Conservation (phyloP, 2,797 vertebrate species). For the Sorex maritimensis region DNA sequence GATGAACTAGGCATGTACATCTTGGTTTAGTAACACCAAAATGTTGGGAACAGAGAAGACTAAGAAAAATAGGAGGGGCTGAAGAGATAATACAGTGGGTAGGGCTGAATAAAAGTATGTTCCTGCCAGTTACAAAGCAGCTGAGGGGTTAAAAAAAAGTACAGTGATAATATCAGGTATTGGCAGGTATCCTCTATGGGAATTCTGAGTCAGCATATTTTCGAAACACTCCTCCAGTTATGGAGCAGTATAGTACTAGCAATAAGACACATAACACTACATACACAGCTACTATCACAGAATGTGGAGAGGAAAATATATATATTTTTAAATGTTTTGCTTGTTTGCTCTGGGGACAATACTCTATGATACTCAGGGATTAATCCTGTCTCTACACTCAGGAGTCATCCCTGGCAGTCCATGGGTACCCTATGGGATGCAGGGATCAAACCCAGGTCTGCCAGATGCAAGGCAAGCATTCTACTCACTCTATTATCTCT, state of each 20-base stretch:
- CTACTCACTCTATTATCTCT: no score
- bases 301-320: not conserved
- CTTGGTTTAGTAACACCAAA: slow-evolving; percentile 1
- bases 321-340: no score
- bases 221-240: not conserved
- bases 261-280: not conserved
- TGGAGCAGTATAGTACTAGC: not conserved
- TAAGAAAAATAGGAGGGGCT: no score
- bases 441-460: no score
- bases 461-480: no score
- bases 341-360: no score
- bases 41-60: no score
- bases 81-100: no score
- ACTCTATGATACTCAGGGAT: no score
- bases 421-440: no score
- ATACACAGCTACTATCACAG: not conserved
- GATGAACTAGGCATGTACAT: not conserved
- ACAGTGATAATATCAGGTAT: slow-evolving; percentile 8
- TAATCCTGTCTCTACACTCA: no score
- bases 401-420: no score
- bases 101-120: not conserved
- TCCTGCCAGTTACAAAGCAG: not conserved
- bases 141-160: not conserved
- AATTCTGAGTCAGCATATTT: not conserved
- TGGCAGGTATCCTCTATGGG: not conserved